These are phyloP conservation scores for Acomys russatus DNA, from an alignment of 2,797 vertebrate species.

Conservation along the genomic window DNA sequence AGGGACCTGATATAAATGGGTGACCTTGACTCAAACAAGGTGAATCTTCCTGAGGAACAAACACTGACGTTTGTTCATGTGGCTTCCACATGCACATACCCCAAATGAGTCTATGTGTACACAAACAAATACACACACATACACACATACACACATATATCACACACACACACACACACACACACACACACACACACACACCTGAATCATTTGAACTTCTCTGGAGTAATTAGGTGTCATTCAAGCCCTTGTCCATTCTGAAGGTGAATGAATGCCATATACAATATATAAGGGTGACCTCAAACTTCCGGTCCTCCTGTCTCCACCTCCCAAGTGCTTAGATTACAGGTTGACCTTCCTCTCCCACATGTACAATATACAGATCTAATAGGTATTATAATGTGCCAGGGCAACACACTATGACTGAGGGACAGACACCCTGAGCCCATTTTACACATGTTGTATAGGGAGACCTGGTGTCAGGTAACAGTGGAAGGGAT, in stretches of 20 bases:
- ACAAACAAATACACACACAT: background rate
- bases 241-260: background rate
- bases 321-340: background rate
- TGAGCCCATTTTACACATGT: background rate
- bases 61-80: background rate
- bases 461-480: background rate
- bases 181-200: background rate
- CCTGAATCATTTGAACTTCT: background rate
- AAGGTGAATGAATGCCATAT: background rate
- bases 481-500: too few relatives aligned
- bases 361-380: background rate
- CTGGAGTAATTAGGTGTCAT: background rate
- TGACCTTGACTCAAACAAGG: background rate
- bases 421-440: background rate
- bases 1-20: background rate
- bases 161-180: background rate
- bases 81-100: background rate
- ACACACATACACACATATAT: background rate
- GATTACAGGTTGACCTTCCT: background rate
- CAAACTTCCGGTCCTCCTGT: background rate
- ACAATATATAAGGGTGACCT: background rate
- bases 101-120: background rate
- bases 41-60: background rate
- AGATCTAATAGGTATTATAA: background rate
- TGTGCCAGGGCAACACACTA: background rate